phyloP scores from a whole-genome alignment of 2,888 invertebrate species.

The Anodontia alba region DNA sequence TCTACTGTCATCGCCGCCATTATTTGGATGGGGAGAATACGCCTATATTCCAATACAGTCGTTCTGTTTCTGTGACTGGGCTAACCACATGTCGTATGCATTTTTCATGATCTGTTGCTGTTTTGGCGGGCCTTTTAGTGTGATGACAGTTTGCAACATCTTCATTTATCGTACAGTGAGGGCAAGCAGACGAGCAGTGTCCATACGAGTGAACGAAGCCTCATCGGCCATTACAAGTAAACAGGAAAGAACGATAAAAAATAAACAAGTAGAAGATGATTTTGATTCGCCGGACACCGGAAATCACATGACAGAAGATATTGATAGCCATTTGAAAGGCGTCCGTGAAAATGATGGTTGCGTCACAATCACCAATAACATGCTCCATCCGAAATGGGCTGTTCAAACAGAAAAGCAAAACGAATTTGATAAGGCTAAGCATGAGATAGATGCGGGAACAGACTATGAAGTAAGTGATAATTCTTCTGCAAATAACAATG shows the following conservation, averaged over 20 bases:
- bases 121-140: conserved; percentile 77
- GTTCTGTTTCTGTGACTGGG: conserved; percentile 81
- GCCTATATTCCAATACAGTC: conserved; percentile 72
- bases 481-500: not conserved
- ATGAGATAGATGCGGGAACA: not conserved
- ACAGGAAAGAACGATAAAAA: not conserved
- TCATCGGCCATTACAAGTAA: not conserved
- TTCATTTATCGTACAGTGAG: conserved; percentile 68
- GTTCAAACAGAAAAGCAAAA: not conserved
- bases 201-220: not conserved
- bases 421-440: too few species aligned
- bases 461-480: not conserved
- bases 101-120: conserved; percentile 80
- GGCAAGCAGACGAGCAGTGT: conserved; percentile 62
- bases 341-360: not conserved
- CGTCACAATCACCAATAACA: not conserved
- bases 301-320: not conserved
- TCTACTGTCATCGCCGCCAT: conserved; percentile 73
- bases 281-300: not conserved
- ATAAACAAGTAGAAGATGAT: not conserved
- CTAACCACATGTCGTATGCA: conserved; percentile 73
- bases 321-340: not conserved
- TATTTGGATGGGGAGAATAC: conserved; percentile 79
- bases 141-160: conserved; percentile 78
- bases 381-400: not conserved